Percentiles rank a stretch among this genome's conserved stretches.
Evolutionary conservation across 2,888 invertebrate genomes (phyloP).

Genomic region (Bugulina stolonifera): DNA sequence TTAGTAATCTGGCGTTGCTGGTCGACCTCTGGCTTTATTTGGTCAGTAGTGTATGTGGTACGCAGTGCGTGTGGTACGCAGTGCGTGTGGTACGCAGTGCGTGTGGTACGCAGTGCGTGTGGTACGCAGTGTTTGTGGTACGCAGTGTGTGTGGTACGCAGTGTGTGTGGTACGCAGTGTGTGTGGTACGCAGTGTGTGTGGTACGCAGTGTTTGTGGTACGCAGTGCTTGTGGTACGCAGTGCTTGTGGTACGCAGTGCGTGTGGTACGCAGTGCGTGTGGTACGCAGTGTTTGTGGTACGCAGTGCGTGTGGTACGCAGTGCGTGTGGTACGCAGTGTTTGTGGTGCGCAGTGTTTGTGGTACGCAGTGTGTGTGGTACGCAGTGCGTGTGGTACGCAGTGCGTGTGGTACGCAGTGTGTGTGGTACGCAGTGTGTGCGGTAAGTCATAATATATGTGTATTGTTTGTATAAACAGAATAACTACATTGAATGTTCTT

Average conservation of each 20-base stretch:
- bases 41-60: neutral
- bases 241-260: neutral
- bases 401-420: neutral
- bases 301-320: neutral
- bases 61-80: neutral
- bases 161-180: neutral
- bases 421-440: neutral
- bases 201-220: neutral
- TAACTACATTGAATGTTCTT: too few species aligned
- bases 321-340: neutral
- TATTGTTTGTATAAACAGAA: too few species aligned
- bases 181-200: neutral
- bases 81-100: neutral
- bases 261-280: neutral
- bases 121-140: neutral
- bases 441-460: too few species aligned
- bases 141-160: neutral
- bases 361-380: neutral
- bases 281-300: neutral
- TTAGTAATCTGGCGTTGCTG: too few species aligned
- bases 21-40: too few species aligned
- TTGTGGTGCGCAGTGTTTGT: neutral
- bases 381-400: constrained; percentile 24
- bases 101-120: neutral
- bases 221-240: neutral